Conservation (phyloP, 2,888 invertebrate species). For the Cryptocheilus praepositus region DNA sequence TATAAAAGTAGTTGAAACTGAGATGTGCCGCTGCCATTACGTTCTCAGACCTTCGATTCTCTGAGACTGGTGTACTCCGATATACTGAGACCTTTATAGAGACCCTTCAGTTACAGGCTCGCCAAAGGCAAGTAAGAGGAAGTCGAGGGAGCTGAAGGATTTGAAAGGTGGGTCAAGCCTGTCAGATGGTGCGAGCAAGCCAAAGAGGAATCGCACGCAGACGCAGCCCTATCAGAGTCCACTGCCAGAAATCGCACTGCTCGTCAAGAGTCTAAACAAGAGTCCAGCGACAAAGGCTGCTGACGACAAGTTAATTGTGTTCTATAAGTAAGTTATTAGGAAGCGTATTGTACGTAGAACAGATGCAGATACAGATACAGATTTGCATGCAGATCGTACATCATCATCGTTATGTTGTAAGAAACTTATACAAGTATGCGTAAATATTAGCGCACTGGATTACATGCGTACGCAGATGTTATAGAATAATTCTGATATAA, state of each 20-base stretch:
- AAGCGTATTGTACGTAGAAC: too few species aligned
- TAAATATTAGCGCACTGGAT: too few species aligned
- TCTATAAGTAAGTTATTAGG: conserved; percentile 92
- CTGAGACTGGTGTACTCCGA: too few species aligned
- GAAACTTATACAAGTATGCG: too few species aligned
- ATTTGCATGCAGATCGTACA: too few species aligned
- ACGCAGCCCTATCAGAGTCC: conserved; percentile 91
- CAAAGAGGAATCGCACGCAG: conserved; percentile 79
- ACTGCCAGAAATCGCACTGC: conserved; percentile 85
- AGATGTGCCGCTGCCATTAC: too few species aligned
- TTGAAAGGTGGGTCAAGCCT: conserved; percentile 52
- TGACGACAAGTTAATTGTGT: conserved; percentile 89
- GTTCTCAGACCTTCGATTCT: not conserved
- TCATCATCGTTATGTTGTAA: too few species aligned
- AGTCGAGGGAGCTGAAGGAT: conserved; percentile 69
- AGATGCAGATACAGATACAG: too few species aligned
- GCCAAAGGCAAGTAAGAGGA: conserved; percentile 66
- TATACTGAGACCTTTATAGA: too few species aligned
- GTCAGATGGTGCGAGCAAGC: conserved; percentile 72
- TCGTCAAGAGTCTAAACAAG: conserved; percentile 84
- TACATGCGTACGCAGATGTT: too few species aligned
- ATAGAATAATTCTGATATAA: too few species aligned
- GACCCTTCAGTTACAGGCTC: conserved; percentile 32
- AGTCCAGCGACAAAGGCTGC: conserved; percentile 77
- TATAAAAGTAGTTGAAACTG: too few species aligned